A percentile compares a stretch with the other conserved stretches of the same genome.
These are phyloP conservation scores for Pteronotus mesoamericanus DNA, from an alignment of 2,797 vertebrate genomes.

Conservation along the genomic window DNA sequence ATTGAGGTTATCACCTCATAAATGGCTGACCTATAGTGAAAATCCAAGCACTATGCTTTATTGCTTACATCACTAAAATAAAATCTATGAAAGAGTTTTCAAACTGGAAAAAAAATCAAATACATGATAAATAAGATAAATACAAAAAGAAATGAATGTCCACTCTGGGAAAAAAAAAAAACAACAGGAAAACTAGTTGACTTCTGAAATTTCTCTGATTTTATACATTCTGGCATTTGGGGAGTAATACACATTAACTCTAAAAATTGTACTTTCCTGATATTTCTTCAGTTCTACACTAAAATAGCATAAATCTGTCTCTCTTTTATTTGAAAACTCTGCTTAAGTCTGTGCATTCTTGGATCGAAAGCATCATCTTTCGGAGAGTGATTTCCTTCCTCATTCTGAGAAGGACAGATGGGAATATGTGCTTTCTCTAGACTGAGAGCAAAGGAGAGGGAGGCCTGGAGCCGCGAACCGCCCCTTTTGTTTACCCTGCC, in stretches of 20 bases:
- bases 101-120: background rate
- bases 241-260: background rate
- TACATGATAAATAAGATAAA: background rate
- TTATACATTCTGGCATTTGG: background rate
- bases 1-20: background rate
- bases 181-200: background rate
- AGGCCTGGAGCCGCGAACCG: background rate
- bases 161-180: background rate
- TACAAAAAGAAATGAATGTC: background rate
- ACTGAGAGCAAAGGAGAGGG: background rate
- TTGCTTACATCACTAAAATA: background rate
- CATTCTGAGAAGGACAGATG: conserved; percentile 61
- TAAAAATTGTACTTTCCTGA: background rate
- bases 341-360: background rate
- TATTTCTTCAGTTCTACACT: background rate
- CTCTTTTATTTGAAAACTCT: background rate
- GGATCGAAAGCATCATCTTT: background rate
- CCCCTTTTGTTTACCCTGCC: conserved; percentile 53
- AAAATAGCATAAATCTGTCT: background rate
- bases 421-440: conserved; percentile 53
- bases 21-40: background rate
- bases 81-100: background rate
- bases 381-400: conserved; percentile 55
- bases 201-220: background rate
- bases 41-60: background rate